Conservation (phyloP, 2,113 vertebrate genomes). For the Sinocyclocheilus anophthalmus region DNA sequence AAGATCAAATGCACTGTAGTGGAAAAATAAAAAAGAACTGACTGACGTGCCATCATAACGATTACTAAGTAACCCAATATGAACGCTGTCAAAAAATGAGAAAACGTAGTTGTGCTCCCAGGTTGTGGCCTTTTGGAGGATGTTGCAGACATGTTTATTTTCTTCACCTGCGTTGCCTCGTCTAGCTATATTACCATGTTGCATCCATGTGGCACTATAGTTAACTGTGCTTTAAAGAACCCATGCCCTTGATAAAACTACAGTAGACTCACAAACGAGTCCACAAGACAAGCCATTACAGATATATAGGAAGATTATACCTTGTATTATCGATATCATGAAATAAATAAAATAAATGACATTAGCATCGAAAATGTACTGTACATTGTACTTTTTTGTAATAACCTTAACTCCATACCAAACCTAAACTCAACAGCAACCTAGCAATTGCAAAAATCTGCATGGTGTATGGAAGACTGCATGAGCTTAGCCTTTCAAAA, state of each 20-base stretch:
- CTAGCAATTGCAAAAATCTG: conserved; percentile 72
- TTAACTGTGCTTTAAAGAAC: conserved; percentile 66
- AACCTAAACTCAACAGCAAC: conserved; percentile 67
- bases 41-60: conserved; percentile 23
- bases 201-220: conserved; percentile 63
- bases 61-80: conserved; percentile 51
- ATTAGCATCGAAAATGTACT: conserved; percentile 58
- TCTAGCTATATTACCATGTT: conserved; percentile 49
- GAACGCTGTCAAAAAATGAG: conserved; percentile 4
- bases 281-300: conserved; percentile 70
- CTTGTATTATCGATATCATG: conserved; percentile 63
- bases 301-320: conserved; percentile 62
- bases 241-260: conserved; percentile 71
- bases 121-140: conserved; percentile 46
- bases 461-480: conserved; percentile 78
- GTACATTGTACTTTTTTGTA: conserved; percentile 59
- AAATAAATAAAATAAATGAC: conserved; percentile 64
- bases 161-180: conserved; percentile 55
- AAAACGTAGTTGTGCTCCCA: not conserved
- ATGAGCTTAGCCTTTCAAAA: conserved; percentile 78
- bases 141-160: conserved; percentile 40
- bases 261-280: conserved; percentile 61
- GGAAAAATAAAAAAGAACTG: not conserved
- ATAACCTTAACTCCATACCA: conserved; percentile 60
- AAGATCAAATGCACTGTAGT: not conserved